Evolutionary conservation across 1,140 invertebrate genomes (phyloP).

Genomic region (Drosophila kepulauana): DNA sequence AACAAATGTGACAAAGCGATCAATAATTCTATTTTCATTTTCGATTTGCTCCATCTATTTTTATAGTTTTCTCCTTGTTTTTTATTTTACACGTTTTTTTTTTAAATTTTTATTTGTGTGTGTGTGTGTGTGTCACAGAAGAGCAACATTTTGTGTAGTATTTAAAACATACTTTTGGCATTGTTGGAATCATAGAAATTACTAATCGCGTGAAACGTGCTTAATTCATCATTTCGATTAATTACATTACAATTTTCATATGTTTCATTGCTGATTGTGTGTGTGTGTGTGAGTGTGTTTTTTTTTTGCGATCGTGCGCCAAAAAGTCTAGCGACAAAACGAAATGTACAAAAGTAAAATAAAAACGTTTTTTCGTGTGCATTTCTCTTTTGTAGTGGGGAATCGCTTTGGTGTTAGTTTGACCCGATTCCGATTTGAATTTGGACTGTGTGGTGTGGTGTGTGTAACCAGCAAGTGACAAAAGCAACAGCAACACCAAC

Average conservation of each 20-base stretch:
- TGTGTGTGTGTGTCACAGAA: not conserved
- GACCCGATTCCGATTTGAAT: conserved; percentile 61
- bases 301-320: conserved; percentile 32
- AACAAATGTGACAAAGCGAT: conserved; percentile 16
- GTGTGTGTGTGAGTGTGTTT: not conserved
- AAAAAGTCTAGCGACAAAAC: conserved; percentile 30
- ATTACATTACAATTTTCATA: conserved; percentile 19
- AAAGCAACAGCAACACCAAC: conserved; percentile 28
- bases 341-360: conserved; percentile 8
- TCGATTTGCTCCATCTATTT: conserved; percentile 48
- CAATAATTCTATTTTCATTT: conserved; percentile 37
- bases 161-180: conserved; percentile 17
- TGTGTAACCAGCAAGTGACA: conserved; percentile 35
- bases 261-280: not conserved
- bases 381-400: conserved; percentile 43
- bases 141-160: conserved; percentile 9
- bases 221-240: conserved; percentile 21
- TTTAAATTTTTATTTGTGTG: not conserved
- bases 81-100: conserved; percentile 15
- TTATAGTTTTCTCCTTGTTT: conserved; percentile 25
- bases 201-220: conserved; percentile 64
- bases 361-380: conserved; percentile 45
- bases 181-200: conserved; percentile 17
- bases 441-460: conserved; percentile 28
- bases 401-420: conserved; percentile 44